These are phyloP conservation scores for Globicephala melas DNA, from an alignment of 2,113 vertebrate genomes.

Conservation along the genomic window DNA sequence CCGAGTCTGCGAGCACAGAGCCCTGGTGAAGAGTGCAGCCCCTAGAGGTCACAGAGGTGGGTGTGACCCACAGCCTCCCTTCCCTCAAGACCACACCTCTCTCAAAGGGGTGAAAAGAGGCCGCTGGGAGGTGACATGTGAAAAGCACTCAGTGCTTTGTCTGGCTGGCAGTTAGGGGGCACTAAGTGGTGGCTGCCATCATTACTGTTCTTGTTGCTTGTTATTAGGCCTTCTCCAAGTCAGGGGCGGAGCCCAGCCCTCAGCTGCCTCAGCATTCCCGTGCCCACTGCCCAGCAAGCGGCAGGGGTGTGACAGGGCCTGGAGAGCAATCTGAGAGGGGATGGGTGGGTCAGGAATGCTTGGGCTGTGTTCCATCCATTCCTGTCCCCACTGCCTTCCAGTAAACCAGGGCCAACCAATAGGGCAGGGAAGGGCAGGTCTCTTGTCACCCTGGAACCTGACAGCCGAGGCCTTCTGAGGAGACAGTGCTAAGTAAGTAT, in stretches of 20 bases:
- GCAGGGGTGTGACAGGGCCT: not conserved
- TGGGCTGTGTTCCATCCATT: not conserved
- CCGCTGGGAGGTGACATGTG: rapidly evolving
- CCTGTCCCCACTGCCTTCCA: not conserved
- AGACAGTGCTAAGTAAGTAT: not conserved
- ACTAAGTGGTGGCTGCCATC: not conserved
- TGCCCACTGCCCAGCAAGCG: not conserved
- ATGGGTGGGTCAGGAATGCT: slow-evolving; percentile 2
- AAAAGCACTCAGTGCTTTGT: not conserved
- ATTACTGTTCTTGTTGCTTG: not conserved
- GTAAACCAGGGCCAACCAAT: not conserved
- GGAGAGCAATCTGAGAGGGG: not conserved
- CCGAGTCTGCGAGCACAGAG: rapidly evolving
- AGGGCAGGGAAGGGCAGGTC: not conserved
- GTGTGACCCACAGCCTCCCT: not conserved
- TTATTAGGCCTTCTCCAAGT: not conserved
- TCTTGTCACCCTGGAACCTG: not conserved
- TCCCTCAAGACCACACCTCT: not conserved
- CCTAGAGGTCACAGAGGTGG: not conserved
- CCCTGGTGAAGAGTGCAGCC: not conserved
- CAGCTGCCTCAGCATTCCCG: not conserved
- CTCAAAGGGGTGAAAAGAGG: not conserved
- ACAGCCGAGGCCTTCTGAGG: not conserved
- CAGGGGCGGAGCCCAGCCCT: not conserved
- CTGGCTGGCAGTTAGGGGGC: not conserved